These are phyloP conservation scores for Tupaia chinensis DNA, from an alignment of 2,113 vertebrate species.

Conservation along the genomic window DNA sequence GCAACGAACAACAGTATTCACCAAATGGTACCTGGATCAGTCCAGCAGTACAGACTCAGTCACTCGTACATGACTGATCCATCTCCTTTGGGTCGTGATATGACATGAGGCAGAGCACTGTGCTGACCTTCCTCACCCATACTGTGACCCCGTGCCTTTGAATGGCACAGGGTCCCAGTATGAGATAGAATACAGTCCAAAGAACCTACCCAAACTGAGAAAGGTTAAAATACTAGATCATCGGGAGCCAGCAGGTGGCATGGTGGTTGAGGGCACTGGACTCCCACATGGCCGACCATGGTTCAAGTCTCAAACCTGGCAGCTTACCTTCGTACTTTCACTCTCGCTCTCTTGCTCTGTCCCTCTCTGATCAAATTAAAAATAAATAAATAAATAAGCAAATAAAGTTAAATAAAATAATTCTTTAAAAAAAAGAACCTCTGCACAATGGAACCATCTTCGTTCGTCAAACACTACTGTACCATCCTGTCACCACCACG, in stretches of 20 bases:
- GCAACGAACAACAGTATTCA: neutral
- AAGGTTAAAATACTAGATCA: neutral
- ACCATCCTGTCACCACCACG: neutral
- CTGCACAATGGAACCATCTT: neutral
- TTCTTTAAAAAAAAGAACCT: neutral
- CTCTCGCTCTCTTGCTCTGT: no score
- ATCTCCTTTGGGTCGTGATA: neutral
- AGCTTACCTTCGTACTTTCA: no score
- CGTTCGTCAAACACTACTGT: neutral
- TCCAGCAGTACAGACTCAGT: neutral
- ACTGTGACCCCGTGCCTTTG: slow-evolving; percentile 65
- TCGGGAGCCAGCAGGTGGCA: neutral
- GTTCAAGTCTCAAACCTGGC: no score
- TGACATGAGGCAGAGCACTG: slow-evolving; percentile 51
- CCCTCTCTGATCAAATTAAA: no score
- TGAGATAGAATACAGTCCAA: neutral
- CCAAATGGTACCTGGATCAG: neutral
- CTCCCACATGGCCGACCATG: no score
- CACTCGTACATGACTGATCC: neutral
- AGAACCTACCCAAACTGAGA: neutral
- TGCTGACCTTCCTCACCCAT: slow-evolving; percentile 72
- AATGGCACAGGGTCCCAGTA: neutral
- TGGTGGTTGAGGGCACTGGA: no score
- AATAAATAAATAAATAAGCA: no score
- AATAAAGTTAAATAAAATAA: no score